These are phyloP conservation scores for Ornithoptera priamus DNA, from an alignment of 2,888 invertebrate species.

Conservation along the genomic window DNA sequence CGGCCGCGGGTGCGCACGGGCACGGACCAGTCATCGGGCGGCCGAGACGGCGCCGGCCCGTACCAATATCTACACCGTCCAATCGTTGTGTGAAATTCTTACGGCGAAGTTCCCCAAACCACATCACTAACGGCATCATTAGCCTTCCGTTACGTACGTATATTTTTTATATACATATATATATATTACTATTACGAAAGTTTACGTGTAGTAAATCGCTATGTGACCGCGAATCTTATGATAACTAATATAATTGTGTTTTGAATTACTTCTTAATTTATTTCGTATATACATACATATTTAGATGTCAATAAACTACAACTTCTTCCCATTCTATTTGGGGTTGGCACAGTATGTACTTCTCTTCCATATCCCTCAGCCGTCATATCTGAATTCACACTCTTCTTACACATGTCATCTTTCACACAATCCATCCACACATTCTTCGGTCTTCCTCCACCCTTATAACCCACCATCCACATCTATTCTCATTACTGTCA, in stretches of 20 bases:
- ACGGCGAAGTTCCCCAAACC: constrained; percentile 15
- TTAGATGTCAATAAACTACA: too few relatives aligned
- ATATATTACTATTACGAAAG: neutral
- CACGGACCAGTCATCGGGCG: constrained; percentile 61
- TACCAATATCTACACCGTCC: constrained; percentile 44
- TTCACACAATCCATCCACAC: too few relatives aligned
- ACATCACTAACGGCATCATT: constrained; percentile 8
- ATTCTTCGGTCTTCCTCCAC: too few relatives aligned
- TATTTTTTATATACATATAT: constrained; percentile 2
- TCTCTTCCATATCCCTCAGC: too few relatives aligned
- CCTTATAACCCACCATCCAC: too few relatives aligned
- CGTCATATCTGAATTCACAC: too few relatives aligned
- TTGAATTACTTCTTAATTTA: constrained; percentile 16
- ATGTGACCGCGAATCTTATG: constrained; percentile 18
- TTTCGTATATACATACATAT: neutral
- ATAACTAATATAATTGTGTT: constrained; percentile 21
- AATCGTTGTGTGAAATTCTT: constrained; percentile 24
- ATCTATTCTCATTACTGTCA: too few relatives aligned
- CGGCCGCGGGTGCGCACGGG: constrained; percentile 32
- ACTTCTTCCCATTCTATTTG: too few relatives aligned
- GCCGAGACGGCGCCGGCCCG: constrained; percentile 54
- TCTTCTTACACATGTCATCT: too few relatives aligned
- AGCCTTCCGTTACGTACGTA: constrained; percentile 20
- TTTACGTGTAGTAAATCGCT: neutral
- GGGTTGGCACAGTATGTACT: too few relatives aligned